Evolutionary conservation across 2,113 vertebrate species (phyloP).

Genomic region (Perccottus glenii): DNA sequence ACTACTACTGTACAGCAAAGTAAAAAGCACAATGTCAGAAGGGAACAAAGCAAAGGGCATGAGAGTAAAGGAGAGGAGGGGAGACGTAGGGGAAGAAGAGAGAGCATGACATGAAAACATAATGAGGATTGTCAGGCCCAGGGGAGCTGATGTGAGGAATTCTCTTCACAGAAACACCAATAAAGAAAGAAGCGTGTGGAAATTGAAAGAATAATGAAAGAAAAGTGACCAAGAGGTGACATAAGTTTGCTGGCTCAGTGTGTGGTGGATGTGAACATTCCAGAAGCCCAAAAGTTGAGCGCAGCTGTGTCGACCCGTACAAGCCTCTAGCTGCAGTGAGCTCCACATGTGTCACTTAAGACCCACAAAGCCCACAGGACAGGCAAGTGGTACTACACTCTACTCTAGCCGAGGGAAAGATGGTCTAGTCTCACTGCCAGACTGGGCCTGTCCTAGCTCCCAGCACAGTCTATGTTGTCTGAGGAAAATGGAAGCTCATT

Average conservation of each 20-base stretch:
- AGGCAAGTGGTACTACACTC: slow-evolving; percentile 24
- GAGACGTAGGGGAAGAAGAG: slow-evolving; percentile 21
- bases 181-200: slow-evolving; percentile 44
- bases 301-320: slow-evolving; percentile 45
- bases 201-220: slow-evolving; percentile 1
- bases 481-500: slow-evolving; percentile 31
- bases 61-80: slow-evolving; percentile 11
- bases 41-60: slow-evolving; percentile 50
- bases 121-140: slow-evolving; percentile 65
- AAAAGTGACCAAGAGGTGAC: slow-evolving; percentile 44
- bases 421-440: background rate
- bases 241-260: slow-evolving; percentile 43
- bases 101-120: slow-evolving; percentile 67
- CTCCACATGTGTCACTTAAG: slow-evolving; percentile 50
- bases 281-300: slow-evolving; percentile 19
- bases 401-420: slow-evolving; percentile 31
- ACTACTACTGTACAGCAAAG: slow-evolving; percentile 8
- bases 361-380: slow-evolving; percentile 36
- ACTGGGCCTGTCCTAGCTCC: slow-evolving; percentile 30
- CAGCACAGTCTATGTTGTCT: slow-evolving; percentile 20
- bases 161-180: slow-evolving; percentile 34
- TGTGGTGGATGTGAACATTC: slow-evolving; percentile 19
- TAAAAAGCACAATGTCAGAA: slow-evolving; percentile 21
- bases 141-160: slow-evolving; percentile 54
- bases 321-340: slow-evolving; percentile 15